A percentile compares a stretch with the other conserved stretches of the same genome.
phyloP scores from a whole-genome alignment of 2,113 vertebrate genomes.

The Mastomys coucha region DNA sequence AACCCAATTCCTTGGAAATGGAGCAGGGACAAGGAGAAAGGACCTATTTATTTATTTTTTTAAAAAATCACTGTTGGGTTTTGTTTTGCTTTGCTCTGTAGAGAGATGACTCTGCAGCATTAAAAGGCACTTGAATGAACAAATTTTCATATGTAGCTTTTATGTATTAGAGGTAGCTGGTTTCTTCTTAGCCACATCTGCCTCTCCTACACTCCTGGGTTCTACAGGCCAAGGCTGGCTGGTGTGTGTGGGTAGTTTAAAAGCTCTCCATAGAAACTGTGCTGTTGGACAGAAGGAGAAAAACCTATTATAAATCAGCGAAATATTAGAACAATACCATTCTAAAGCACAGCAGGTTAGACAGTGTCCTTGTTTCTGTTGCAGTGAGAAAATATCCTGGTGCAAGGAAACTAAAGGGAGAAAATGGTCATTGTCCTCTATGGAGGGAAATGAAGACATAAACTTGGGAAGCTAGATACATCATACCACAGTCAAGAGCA shows the following conservation, averaged over 20 bases:
- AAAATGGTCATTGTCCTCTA: neutral
- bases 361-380: neutral
- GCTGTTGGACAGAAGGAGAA: neutral
- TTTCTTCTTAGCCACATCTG: neutral
- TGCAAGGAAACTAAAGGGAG: neutral
- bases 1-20: constrained; percentile 30
- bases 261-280: neutral
- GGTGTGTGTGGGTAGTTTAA: neutral
- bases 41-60: constrained; percentile 23
- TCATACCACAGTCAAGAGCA: too few species aligned
- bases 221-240: neutral
- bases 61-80: neutral
- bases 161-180: neutral
- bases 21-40: neutral
- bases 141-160: constrained; percentile 2
- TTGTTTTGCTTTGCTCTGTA: neutral
- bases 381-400: neutral
- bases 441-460: too few species aligned
- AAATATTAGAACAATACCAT: neutral
- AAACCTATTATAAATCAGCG: neutral
- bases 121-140: neutral
- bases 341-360: neutral
- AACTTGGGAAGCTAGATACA: neutral
- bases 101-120: neutral
- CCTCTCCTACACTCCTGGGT: neutral